phyloP scores from a whole-genome alignment of 2,888 invertebrate genomes.

The Tipula unca region DNA sequence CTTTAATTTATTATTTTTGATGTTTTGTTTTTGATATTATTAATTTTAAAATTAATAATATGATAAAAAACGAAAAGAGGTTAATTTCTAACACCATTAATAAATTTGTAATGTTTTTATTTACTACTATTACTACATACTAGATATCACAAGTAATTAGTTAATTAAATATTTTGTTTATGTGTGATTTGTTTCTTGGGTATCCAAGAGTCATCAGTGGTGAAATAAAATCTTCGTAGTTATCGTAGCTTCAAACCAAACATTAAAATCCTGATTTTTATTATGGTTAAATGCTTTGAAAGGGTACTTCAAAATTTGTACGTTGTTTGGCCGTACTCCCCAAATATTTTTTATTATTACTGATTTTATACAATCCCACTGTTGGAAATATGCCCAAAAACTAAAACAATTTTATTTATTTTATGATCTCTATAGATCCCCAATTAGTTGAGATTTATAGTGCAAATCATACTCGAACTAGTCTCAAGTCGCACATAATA shows the following conservation, averaged over 20 bases:
- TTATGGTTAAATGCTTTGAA: no score
- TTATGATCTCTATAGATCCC: neutral
- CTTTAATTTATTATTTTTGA: neutral
- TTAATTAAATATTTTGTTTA: neutral
- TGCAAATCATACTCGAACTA: neutral
- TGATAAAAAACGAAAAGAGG: neutral
- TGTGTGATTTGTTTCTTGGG: neutral
- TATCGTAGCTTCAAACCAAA: neutral
- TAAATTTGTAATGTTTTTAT: neutral
- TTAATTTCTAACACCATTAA: neutral
- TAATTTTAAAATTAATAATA: neutral
- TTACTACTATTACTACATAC: neutral
- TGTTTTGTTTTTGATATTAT: neutral
- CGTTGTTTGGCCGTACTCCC: neutral
- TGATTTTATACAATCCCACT: neutral
- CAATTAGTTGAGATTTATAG: neutral
- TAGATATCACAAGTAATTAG: neutral
- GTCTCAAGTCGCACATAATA: neutral
- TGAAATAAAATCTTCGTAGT: neutral
- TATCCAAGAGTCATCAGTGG: neutral
- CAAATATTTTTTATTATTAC: neutral
- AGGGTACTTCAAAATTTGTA: no score
- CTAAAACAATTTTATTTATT: neutral
- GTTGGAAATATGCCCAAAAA: neutral
- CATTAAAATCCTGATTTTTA: no score